These are phyloP conservation scores for Nephrotoma flavescens DNA, from an alignment of 2,888 invertebrate species.

Conservation along the genomic window DNA sequence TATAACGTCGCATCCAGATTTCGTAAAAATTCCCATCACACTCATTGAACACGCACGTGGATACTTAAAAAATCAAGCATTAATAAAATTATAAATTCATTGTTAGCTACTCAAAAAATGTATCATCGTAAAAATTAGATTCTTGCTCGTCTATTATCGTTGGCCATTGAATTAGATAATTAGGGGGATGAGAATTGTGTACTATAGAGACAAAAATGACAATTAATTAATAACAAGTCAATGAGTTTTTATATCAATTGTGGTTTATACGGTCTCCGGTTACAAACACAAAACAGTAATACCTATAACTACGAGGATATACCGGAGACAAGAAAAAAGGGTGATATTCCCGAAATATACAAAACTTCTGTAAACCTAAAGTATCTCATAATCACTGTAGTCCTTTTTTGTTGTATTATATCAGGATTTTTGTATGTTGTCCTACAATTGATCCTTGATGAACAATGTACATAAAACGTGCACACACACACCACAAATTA, in stretches of 20 bases:
- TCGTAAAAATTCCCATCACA: neutral
- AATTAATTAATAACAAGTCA: conserved; percentile 4
- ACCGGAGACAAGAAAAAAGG: neutral
- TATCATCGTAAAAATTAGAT: neutral
- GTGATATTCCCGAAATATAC: neutral
- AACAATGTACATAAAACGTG: neutral
- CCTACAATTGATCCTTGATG: neutral
- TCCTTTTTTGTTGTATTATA: neutral
- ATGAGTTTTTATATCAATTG: conserved; percentile 1
- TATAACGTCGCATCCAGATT: neutral
- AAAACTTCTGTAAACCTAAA: neutral
- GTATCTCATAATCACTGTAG: neutral
- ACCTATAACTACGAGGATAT: neutral
- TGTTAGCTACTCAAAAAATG: neutral
- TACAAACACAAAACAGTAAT: neutral
- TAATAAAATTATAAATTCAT: neutral
- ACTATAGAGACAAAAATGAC: neutral
- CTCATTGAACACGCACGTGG: neutral
- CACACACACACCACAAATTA: neutral
- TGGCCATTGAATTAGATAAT: neutral
- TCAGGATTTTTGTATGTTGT: neutral
- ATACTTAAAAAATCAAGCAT: neutral
- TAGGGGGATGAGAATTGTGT: neutral
- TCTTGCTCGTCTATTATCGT: neutral
- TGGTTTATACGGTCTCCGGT: neutral